These are phyloP conservation scores for Heliconius ismenius DNA, from an alignment of 2,888 invertebrate genomes.

Conservation along the genomic window DNA sequence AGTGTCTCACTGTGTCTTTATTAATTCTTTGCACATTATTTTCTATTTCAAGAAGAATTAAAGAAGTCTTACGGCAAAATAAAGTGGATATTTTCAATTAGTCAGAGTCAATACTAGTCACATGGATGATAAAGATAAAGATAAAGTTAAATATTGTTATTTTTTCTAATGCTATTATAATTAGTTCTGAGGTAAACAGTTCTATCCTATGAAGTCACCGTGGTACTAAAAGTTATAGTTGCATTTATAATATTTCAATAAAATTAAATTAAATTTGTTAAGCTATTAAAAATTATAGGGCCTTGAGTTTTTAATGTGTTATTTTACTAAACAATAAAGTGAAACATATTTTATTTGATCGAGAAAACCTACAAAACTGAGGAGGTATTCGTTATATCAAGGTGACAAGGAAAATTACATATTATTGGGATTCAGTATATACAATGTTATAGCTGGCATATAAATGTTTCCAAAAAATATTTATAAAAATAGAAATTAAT, in stretches of 20 bases:
- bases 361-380: too few species aligned
- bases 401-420: too few species aligned
- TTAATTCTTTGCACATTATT: too few species aligned
- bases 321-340: too few species aligned
- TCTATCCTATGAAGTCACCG: background rate
- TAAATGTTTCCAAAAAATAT: background rate
- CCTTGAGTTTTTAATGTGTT: too few species aligned
- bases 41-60: too few species aligned
- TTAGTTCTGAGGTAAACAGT: background rate
- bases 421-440: too few species aligned
- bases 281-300: too few species aligned
- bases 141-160: background rate
- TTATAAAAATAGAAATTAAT: background rate
- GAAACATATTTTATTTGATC: too few species aligned
- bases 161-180: constrained; percentile 1
- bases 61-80: too few species aligned
- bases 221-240: background rate
- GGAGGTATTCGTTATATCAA: too few species aligned
- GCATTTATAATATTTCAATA: background rate
- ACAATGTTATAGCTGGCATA: background rate
- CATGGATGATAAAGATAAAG: background rate
- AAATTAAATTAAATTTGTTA: background rate
- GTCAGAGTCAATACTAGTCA: background rate
- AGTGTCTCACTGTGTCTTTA: too few species aligned
- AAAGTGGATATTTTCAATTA: background rate